Percentiles rank a stretch among this genome's conserved stretches.
Evolutionary conservation across 2,888 invertebrate genomes (phyloP).

Genomic region (Epinotia nisella): DNA sequence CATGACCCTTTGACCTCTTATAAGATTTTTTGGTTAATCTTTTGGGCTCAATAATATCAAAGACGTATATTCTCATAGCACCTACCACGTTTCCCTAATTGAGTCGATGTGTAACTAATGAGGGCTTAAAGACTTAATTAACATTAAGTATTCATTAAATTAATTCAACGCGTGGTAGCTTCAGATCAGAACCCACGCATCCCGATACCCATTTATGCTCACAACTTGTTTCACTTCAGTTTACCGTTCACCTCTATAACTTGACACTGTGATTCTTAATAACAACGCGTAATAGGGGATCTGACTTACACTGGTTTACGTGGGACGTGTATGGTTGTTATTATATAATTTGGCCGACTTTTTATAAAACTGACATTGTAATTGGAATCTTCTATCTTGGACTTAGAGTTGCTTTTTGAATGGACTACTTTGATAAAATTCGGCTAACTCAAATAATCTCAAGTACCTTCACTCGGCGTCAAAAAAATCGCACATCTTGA

Average conservation of each 20-base stretch:
- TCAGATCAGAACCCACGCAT: slow-evolving; percentile 42
- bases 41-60: not conserved
- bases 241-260: not conserved
- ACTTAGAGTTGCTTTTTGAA: too few relatives aligned
- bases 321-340: too few relatives aligned
- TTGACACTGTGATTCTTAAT: not conserved
- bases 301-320: too few relatives aligned
- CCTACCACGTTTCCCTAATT: not conserved
- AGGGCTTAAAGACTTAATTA: slow-evolving; percentile 18
- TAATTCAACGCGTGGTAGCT: slow-evolving; percentile 20
- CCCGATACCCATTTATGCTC: slow-evolving; percentile 32
- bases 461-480: too few relatives aligned
- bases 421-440: too few relatives aligned
- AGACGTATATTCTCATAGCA: not conserved
- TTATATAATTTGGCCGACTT: too few relatives aligned
- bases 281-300: not conserved
- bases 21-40: too few relatives aligned
- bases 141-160: slow-evolving; percentile 14
- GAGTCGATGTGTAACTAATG: slow-evolving; percentile 12
- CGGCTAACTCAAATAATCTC: too few relatives aligned
- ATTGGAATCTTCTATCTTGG: too few relatives aligned
- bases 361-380: too few relatives aligned
- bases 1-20: too few relatives aligned
- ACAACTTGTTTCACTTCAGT: not conserved
- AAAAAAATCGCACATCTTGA: too few relatives aligned